These are phyloP conservation scores for Marisa cornuarietis DNA, from an alignment of 1,140 invertebrate species.

Conservation along the genomic window DNA sequence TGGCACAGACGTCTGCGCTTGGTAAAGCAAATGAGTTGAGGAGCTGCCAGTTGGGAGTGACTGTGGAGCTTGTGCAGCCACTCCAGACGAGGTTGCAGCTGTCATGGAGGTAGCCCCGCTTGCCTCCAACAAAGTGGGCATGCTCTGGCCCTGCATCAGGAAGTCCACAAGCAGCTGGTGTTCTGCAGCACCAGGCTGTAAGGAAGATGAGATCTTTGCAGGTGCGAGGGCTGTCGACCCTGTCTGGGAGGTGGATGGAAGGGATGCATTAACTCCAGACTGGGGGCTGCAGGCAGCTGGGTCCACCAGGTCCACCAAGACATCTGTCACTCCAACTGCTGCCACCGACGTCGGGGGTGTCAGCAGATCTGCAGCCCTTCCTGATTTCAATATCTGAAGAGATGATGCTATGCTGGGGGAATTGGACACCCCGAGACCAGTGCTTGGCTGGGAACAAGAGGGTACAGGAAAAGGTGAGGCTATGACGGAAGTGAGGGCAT, in stretches of 20 bases:
- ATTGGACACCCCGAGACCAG: background rate
- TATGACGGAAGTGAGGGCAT: background rate
- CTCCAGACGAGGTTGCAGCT: background rate
- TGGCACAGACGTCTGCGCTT: background rate
- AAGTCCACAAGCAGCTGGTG: slow-evolving; percentile 4
- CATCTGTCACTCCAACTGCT: background rate
- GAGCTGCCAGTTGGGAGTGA: background rate
- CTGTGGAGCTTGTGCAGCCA: background rate
- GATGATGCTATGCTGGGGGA: background rate
- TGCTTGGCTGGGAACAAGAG: background rate
- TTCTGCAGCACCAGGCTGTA: background rate
- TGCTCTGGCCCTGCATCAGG: background rate
- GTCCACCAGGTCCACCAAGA: background rate
- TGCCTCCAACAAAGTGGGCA: background rate
- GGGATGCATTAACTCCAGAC: background rate
- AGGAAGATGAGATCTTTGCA: background rate
- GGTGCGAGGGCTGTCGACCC: background rate
- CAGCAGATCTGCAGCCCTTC: background rate
- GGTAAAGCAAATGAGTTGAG: background rate
- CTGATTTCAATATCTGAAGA: background rate
- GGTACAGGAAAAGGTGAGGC: slow-evolving; percentile 1
- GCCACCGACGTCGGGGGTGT: background rate
- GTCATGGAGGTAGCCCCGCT: background rate
- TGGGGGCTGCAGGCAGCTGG: background rate
- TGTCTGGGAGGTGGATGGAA: background rate